Conservation (phyloP, 2,888 invertebrate genomes). For the Beris chalybata region DNA sequence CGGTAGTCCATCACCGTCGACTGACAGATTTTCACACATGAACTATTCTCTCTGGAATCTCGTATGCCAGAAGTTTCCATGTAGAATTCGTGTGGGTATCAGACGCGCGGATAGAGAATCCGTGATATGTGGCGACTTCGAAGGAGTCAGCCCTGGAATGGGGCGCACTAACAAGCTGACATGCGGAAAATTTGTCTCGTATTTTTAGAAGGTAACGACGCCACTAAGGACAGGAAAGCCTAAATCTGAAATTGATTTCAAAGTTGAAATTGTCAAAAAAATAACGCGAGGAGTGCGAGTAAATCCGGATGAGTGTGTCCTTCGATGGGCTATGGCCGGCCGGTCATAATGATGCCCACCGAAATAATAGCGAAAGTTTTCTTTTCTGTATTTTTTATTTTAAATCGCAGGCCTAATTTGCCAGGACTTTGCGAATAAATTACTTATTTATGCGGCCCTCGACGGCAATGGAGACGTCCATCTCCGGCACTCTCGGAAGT, state of each 20-base stretch:
- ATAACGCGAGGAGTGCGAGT: too few relatives aligned
- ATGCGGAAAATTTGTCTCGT: constrained; percentile 16
- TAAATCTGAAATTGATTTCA: constrained; percentile 17
- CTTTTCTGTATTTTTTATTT: constrained; percentile 15
- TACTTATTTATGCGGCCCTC: constrained; percentile 34
- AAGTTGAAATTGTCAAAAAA: neutral
- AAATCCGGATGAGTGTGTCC: neutral
- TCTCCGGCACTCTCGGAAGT: constrained; percentile 3
- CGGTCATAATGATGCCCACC: constrained; percentile 5
- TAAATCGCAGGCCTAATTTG: constrained; percentile 32
- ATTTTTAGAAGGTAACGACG: constrained; percentile 8
- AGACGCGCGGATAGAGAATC: neutral
- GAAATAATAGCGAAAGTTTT: constrained; percentile 25
- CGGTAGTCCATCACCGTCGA: constrained; percentile 30
- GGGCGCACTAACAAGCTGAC: constrained; percentile 2
- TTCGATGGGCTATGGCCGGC: constrained; percentile 27
- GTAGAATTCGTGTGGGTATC: neutral
- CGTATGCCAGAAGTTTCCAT: too few relatives aligned
- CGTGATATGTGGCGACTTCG: neutral
- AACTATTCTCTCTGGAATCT: constrained; percentile 26
- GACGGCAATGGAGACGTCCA: constrained; percentile 19
- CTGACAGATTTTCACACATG: constrained; percentile 35
- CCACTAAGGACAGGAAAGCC: constrained; percentile 4
- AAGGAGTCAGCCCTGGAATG: neutral
- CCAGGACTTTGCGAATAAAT: constrained; percentile 34